phyloP scores from a whole-genome alignment of 2,113 vertebrate species.

The Cephalopholis sonnerati region DNA sequence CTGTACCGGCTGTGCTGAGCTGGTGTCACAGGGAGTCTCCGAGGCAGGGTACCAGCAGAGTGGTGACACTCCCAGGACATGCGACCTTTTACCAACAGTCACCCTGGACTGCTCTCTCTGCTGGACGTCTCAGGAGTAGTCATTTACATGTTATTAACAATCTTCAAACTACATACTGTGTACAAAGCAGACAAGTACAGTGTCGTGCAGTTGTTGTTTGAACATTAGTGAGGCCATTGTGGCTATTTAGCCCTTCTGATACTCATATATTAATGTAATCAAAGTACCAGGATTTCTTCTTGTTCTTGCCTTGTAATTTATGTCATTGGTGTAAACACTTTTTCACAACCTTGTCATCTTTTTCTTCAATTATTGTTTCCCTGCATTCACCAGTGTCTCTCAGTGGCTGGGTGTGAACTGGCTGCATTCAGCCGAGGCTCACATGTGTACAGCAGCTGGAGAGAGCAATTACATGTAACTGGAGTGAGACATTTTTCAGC shows the following conservation, averaged over 20 bases:
- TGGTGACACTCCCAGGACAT: slow-evolving; percentile 55
- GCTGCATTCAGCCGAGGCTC: slow-evolving; percentile 18
- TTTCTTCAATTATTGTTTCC: neutral
- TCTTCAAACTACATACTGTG: neutral
- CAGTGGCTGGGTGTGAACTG: slow-evolving; percentile 14
- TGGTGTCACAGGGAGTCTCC: slow-evolving; percentile 44
- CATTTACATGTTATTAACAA: slow-evolving; percentile 25
- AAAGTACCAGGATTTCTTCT: neutral
- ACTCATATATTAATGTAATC: neutral
- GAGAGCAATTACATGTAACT: slow-evolving; percentile 40
- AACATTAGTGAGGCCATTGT: neutral
- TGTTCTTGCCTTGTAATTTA: neutral
- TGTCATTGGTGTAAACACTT: neutral
- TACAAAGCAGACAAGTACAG: neutral
- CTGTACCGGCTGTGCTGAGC: slow-evolving; percentile 14
- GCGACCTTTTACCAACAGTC: slow-evolving; percentile 53
- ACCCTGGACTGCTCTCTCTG: slow-evolving; percentile 37
- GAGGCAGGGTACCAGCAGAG: slow-evolving; percentile 56
- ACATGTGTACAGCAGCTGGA: slow-evolving; percentile 19
- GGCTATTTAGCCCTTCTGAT: neutral
- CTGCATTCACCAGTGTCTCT: slow-evolving; percentile 12
- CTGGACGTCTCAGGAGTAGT: slow-evolving; percentile 27
- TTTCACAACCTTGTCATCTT: neutral
- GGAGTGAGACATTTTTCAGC: slow-evolving; percentile 30
- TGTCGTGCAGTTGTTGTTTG: neutral